Base-by-base conservation (phyloP, 2,888 invertebrate species). In the Tridacna gigas region DNA sequence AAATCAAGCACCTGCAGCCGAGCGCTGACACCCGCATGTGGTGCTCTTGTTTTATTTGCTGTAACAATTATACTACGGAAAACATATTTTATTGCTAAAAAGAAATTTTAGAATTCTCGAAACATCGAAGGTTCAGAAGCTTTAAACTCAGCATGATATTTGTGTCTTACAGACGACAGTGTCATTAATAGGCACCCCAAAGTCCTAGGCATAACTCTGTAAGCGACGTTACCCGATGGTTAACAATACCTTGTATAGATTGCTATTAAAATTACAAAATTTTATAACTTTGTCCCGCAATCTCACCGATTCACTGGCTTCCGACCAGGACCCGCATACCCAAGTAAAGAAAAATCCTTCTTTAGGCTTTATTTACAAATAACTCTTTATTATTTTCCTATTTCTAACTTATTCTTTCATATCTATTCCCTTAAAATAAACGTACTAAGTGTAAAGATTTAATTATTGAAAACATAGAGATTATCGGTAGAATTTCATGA, bases 391-490 rank as follows among this genome's bases (percentile, higher is more conserved):
- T 63, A 63, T 63, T 22, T 63, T 63, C 25, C 63, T 63, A 22
- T 63, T 63, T 63, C 63, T 63, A 63, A 63, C 22, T 63, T 63
- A 63, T 63, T 63, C 63, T 20, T 63, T 63, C 63, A 15, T 63
- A 63, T 63, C 63, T 63, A 63, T 63, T 63, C 63, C 9, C 63
- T 63, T 22, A 63, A 63, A 63, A 11, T n/a, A n/a, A n/a, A n/a
- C n/a, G 63, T 63, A 63, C 63, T 22, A 63, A 63, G 63, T 63
- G 9, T 63, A 63, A 63, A 63, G n/a, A 63, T 63, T 63, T 20
- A 63, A n/a, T 63, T 63, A 63, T 63, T 63, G 63, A 63, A 63
- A 63, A 63, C 63, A n/a, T n/a, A 63, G 63, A 63, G 63, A 63
- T 63, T 63, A 63, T 63, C 13, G 63, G 25, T 63, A 63, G 63